Percentiles rank a stretch among this genome's conserved stretches.
Conservation (phyloP, 2,888 invertebrate genomes). For the Eupsilia transversa region DNA sequence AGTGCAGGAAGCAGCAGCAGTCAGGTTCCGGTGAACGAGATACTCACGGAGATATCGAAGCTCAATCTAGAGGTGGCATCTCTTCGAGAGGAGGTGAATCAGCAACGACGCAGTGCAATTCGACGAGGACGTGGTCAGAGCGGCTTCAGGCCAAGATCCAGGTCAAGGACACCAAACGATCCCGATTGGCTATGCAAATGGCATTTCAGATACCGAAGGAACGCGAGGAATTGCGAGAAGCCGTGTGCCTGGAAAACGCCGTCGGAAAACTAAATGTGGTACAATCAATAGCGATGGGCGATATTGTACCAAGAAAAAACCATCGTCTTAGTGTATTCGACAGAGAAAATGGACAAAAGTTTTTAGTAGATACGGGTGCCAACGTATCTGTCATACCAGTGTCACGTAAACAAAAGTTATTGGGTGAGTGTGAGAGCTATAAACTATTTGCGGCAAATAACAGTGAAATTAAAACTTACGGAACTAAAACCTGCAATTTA, state of each 20-base stretch:
- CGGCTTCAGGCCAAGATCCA: not conserved
- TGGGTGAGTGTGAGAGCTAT: no score
- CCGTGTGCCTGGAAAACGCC: no score
- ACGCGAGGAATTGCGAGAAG: not conserved
- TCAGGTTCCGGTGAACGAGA: not conserved
- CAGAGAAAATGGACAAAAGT: no score
- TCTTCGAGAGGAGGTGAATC: not conserved
- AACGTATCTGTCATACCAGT: no score
- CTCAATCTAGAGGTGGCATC: not conserved
- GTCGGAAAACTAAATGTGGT: no score
- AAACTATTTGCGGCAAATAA: not conserved
- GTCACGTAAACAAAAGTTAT: no score
- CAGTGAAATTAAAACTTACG: not conserved
- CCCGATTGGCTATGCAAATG: not conserved
- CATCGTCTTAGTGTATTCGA: no score
- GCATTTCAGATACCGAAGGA: not conserved
- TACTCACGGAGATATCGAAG: not conserved
- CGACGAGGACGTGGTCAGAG: no score
- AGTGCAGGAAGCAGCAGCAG: not conserved
- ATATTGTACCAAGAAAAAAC: no score
- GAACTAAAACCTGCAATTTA: not conserved
- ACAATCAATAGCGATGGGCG: no score
- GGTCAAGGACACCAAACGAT: not conserved
- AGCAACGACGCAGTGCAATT: not conserved
- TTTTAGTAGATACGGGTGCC: no score